phyloP scores from a whole-genome alignment of 2,888 invertebrate species.

The Lottia gigantea region DNA sequence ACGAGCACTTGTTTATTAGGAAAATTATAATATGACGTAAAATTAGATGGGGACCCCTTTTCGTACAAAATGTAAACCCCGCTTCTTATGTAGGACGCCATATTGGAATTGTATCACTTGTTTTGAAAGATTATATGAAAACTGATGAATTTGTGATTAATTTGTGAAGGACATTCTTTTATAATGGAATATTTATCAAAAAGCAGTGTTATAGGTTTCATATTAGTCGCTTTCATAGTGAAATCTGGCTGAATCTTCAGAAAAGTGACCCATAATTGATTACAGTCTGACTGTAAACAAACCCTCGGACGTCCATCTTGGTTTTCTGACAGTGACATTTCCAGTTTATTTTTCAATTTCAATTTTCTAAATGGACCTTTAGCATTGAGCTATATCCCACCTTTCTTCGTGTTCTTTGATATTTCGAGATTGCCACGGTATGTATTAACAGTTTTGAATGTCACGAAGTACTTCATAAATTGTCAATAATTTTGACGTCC shows the following conservation, averaged over 20 bases:
- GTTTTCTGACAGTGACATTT: conserved; percentile 8
- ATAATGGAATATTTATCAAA: not conserved
- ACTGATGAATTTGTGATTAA: too few relatives aligned
- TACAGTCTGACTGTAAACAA: not conserved
- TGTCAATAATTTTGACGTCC: too few relatives aligned
- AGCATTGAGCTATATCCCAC: too few relatives aligned
- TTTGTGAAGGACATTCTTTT: too few relatives aligned
- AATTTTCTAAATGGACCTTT: too few relatives aligned
- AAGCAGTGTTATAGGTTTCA: not conserved
- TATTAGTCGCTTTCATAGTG: not conserved
- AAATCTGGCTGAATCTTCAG: not conserved
- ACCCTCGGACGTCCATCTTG: not conserved
- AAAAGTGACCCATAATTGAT: not conserved
- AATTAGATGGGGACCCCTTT: conserved; percentile 38
- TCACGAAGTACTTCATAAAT: too few relatives aligned
- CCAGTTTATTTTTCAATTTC: too few relatives aligned
- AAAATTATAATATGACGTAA: conserved; percentile 40
- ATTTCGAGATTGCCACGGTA: too few relatives aligned
- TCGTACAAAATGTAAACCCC: conserved; percentile 45
- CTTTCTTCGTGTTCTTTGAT: too few relatives aligned
- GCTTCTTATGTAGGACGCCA: conserved; percentile 60
- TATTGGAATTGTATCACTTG: conserved; percentile 26
- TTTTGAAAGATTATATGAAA: too few relatives aligned
- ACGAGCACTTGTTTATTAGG: not conserved
- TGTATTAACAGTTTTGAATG: too few relatives aligned